A percentile compares a stretch with the other conserved stretches of the same genome.
Conservation (phyloP, 2,888 invertebrate species). For the Agrotis clavis region DNA sequence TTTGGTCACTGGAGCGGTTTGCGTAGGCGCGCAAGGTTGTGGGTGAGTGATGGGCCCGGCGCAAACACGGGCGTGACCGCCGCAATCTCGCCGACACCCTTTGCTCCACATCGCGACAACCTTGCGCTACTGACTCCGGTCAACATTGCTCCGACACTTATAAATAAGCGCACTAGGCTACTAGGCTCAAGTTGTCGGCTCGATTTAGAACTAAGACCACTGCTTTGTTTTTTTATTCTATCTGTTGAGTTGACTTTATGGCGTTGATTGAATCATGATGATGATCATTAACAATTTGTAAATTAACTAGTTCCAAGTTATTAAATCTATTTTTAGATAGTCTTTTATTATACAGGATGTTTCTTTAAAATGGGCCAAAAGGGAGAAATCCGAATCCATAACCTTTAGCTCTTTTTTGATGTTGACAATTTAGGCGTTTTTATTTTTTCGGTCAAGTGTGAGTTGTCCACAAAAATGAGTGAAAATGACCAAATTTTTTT, state of each 20-base stretch:
- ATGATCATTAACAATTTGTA: neutral
- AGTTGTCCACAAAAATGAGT: too few relatives aligned
- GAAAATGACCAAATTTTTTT: too few relatives aligned
- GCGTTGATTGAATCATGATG: neutral
- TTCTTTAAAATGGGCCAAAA: too few relatives aligned
- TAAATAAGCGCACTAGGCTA: neutral
- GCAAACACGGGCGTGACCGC: slow-evolving; percentile 74
- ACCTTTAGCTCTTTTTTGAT: too few relatives aligned
- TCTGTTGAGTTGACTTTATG: neutral
- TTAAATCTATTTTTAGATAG: too few relatives aligned
- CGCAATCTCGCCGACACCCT: slow-evolving; percentile 69
- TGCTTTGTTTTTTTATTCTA: too few relatives aligned
- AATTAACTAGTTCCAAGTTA: too few relatives aligned
- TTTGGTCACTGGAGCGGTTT: slow-evolving; percentile 52
- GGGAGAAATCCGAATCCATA: too few relatives aligned
- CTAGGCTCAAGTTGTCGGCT: neutral
- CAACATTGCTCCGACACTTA: slow-evolving; percentile 10
- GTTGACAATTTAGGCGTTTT: too few relatives aligned
- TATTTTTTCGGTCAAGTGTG: too few relatives aligned
- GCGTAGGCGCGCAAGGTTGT: slow-evolving; percentile 62
- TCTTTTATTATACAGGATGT: too few relatives aligned
- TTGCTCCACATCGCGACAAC: slow-evolving; percentile 56
- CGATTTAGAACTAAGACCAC: neutral
- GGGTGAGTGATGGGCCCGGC: slow-evolving; percentile 70
- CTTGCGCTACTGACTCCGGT: slow-evolving; percentile 46